Evolutionary conservation across 2,113 vertebrate species (phyloP).

Genomic region (Mastomys coucha): DNA sequence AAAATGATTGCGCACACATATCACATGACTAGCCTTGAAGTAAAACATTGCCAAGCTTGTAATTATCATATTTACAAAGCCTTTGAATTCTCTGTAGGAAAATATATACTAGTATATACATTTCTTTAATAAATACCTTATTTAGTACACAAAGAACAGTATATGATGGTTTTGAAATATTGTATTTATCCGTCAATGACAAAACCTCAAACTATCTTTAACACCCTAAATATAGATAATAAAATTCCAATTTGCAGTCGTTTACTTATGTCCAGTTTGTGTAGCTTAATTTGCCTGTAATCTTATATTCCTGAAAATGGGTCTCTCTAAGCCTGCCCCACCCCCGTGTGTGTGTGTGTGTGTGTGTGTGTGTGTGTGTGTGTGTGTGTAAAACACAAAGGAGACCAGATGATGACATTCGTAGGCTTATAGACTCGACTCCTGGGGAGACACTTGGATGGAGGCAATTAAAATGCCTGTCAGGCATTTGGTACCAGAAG

Average conservation of each 20-base stretch:
- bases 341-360: background rate
- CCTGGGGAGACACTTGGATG: slow-evolving; percentile 82
- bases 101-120: background rate
- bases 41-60: background rate
- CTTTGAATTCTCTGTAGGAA: slow-evolving; percentile 45
- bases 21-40: background rate
- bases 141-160: slow-evolving; percentile 40
- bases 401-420: slow-evolving; percentile 82
- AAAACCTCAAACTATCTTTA: background rate
- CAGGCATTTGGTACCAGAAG: slow-evolving; percentile 86
- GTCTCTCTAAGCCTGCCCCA: background rate
- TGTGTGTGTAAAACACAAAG: slow-evolving; percentile 82
- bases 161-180: background rate
- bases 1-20: slow-evolving; percentile 54
- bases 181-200: background rate
- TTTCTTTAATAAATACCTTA: slow-evolving; percentile 34
- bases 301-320: slow-evolving; percentile 44
- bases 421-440: slow-evolving; percentile 82
- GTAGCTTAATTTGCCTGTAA: slow-evolving; percentile 72
- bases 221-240: slow-evolving; percentile 61
- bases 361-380: slow-evolving; percentile 67
- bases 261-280: background rate
- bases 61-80: slow-evolving; percentile 48
- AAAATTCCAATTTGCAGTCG: slow-evolving; percentile 53
- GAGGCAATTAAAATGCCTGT: slow-evolving; percentile 91